Base-by-base conservation (phyloP, 64 coral and sea anemone genomes). In the Catalaphyllia jardinei region DNA sequence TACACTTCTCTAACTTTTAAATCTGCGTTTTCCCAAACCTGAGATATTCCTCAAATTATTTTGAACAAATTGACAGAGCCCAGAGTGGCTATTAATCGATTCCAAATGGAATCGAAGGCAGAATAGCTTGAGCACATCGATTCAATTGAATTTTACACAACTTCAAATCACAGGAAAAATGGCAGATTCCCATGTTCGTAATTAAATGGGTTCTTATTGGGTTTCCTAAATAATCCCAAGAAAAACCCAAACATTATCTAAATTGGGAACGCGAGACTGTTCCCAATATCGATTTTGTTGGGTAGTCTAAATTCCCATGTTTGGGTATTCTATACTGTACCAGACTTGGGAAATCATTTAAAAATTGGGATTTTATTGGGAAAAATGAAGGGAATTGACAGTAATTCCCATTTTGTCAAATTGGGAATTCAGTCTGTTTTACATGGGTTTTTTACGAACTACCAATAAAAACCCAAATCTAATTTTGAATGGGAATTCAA, bases 231-330 rank as follows among this genome's bases (percentile, higher is more conserved):
- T 52, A 86, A 22, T 51, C 64, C 83, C 62, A 86, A 72, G 15
- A 63, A 77, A 88, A 55, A 77, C 57, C 54, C 71, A 60, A 75
- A 76, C 54, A 63, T 88, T 20, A 64, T 64, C 31, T 65, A 64
- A 77, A 63, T 88, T 77, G 87, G 87, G 55, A 65, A 78, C 30
- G 59, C 78, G 87, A 88, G 87, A 88, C 74, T 88, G 77, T 78
- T 88, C 87, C 74, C 87, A 88, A 88, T 78, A 33, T 88, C 55
- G 24, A 59, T 88, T 65, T 88, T 88, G 74, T 88, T 78, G 87
- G 74, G 87, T 88, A 88, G 78, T 88, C 22, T 77, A 88, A 78
- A 64, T 64, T 78, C 87, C 87, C 87, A 88, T 25, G 42, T 77
- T 88, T 88, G 74, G 87, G 74, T 88, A 88, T 88, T 88, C 55